Base-by-base conservation (phyloP, 2,797 vertebrate species). In the Uromys caudimaculatus region DNA sequence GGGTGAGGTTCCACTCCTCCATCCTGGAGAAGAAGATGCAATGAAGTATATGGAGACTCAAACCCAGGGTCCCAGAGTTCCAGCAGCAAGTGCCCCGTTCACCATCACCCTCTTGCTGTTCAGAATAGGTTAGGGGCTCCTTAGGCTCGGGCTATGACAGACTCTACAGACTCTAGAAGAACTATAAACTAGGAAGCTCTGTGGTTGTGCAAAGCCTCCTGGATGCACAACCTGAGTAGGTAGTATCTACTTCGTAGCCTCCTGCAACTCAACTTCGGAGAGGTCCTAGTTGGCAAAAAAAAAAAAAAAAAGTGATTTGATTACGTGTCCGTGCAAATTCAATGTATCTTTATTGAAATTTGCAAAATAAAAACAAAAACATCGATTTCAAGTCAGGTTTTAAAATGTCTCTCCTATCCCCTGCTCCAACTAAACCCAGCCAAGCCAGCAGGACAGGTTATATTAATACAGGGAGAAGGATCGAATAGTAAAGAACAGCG, bases 281-380 rank as follows among this genome's bases (percentile, higher is more conserved):
- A 91, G 90, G 73, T 73, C 38, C n/a, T 60, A 41, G 32, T 89
- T 90, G 64, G 90, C 94, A 94, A 96, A 76, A 62, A 60, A 60
- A 60, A 60, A 24, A 58, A 27, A 62, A 62, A 62, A 62, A 86
- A 47, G 44, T 1, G 1, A 94, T 38, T 88, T 21, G 50, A 93
- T 47, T 89, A 64, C 81, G 35, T 75, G 88, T 56, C 56, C 92
- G 67, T 95, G 93, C 44, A 94, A 96, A 96, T 47, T 52, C 64
- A 41, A 67, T 23, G 14, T 52, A 73, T 95, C 56, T 98, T 98
- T 97, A 98, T 98, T 98, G 87, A 96, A 84, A 89, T 94, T 89
- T 75, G 73, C 52, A 82, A 95, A 93, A 90, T 90, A 90, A 85
- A 97, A 94, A 86, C 88, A 94, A 94, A 95, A 96, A 83, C 77